Percentiles rank a stretch among this genome's conserved stretches.
phyloP scores from a whole-genome alignment of 2,113 vertebrate genomes.

The Menura novaehollandiae region DNA sequence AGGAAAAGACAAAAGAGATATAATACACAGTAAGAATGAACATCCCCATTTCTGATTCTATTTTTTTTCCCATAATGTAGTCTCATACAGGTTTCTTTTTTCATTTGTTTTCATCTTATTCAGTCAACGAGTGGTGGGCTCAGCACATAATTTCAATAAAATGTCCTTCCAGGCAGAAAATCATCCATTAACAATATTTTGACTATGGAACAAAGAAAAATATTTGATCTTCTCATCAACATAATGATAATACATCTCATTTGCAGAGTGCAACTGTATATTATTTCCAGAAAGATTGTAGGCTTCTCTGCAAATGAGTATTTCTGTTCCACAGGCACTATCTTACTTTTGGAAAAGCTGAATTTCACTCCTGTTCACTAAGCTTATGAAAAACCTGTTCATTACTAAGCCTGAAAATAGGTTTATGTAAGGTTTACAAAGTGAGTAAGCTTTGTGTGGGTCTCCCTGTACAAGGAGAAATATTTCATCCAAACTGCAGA shows the following conservation, averaged over 20 bases:
- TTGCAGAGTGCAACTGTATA: slow-evolving; percentile 36
- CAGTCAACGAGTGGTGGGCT: background rate
- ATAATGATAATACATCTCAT: slow-evolving; percentile 30
- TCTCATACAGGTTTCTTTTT: background rate
- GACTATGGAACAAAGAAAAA: slow-evolving; percentile 34
- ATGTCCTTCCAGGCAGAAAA: slow-evolving; percentile 53
- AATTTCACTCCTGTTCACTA: slow-evolving; percentile 35
- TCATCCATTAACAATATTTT: slow-evolving; percentile 52
- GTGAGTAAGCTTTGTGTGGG: slow-evolving; percentile 21
- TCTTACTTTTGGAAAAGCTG: slow-evolving; percentile 18
- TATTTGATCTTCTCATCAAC: slow-evolving; percentile 48
- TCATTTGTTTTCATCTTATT: slow-evolving; percentile 30
- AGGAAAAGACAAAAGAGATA: background rate
- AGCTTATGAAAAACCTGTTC: slow-evolving; percentile 34
- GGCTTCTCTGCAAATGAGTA: slow-evolving; percentile 33
- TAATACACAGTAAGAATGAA: background rate
- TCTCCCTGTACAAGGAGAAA: background rate
- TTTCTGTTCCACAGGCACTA: slow-evolving; percentile 36
- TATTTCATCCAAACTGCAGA: background rate
- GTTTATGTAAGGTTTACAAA: slow-evolving; percentile 43
- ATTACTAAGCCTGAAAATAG: slow-evolving; percentile 47
- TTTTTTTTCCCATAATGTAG: background rate
- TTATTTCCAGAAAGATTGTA: slow-evolving; percentile 18
- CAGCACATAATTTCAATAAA: slow-evolving; percentile 38
- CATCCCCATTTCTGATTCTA: background rate